Evolutionary conservation across 2,888 invertebrate species (phyloP).

Genomic region (Tribolium freemani): DNA sequence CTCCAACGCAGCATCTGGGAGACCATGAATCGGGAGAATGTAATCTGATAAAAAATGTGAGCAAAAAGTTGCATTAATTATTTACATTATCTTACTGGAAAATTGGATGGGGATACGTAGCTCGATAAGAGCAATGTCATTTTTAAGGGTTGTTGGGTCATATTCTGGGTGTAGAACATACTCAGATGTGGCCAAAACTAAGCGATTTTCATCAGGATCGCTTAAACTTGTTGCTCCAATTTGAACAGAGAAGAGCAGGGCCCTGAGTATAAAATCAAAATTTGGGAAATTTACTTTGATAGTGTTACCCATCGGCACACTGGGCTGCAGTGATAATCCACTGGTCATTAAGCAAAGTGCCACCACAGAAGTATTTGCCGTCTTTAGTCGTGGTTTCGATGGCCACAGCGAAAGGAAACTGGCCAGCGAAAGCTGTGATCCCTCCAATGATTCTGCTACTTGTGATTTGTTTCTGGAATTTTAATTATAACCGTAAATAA

Average conservation of each 20-base stretch:
- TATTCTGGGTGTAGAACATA: conserved; percentile 18
- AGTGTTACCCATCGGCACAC: conserved; percentile 3
- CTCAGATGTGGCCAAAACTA: conserved; percentile 1
- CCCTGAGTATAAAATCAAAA: background rate
- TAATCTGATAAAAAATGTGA: background rate
- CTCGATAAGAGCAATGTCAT: conserved; percentile 9
- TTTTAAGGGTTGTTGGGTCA: background rate
- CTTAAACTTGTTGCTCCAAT: conserved; percentile 9
- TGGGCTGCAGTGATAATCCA: conserved; percentile 3
- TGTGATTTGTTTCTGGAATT: background rate
- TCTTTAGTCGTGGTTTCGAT: background rate
- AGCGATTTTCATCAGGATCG: background rate
- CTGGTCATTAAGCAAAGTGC: background rate
- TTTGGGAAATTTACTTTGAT: background rate
- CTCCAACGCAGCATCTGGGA: background rate
- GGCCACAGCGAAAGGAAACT: conserved; percentile 7
- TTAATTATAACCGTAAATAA: too few species aligned
- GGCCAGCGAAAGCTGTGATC: background rate
- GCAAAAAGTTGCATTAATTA: background rate
- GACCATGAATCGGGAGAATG: background rate
- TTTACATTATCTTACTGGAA: background rate
- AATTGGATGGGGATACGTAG: conserved; percentile 1
- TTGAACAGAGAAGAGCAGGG: conserved; percentile 4
- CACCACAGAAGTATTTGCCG: conserved; percentile 6
- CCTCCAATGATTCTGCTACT: conserved; percentile 2